Conservation (phyloP, 2,797 vertebrate species). For the Acanthurus leucopareius region DNA sequence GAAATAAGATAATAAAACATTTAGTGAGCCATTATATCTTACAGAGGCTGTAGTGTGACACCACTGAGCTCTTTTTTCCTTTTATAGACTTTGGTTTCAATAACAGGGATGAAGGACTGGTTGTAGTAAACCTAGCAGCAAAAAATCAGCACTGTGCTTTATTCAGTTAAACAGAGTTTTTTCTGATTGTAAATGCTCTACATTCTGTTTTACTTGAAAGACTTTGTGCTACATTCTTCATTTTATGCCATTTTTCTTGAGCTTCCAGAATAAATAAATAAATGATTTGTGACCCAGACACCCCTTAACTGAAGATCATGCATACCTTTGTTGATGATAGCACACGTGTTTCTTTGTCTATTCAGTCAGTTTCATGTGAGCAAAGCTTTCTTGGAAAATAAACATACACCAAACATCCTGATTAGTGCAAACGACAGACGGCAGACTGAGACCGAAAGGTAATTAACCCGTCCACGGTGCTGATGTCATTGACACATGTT, state of each 20-base stretch:
- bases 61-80: conserved; percentile 15
- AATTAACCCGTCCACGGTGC: neutral
- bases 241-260: too few species aligned
- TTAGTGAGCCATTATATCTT: conserved; percentile 16
- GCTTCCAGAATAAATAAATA: too few species aligned
- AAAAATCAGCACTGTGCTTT: neutral
- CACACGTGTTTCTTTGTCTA: neutral
- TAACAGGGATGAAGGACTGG: neutral
- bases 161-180: too few species aligned
- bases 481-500: conserved; percentile 11
- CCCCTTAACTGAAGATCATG: neutral
- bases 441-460: neutral
- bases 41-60: conserved; percentile 5
- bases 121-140: neutral
- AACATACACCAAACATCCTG: neutral
- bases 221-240: too few species aligned
- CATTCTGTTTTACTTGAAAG: too few species aligned
- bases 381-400: neutral
- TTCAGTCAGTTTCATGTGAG: neutral
- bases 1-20: conserved; percentile 31
- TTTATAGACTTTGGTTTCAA: neutral
- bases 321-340: neutral
- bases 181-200: too few species aligned
- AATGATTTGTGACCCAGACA: too few species aligned
- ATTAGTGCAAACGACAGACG: neutral